A percentile compares a stretch with the other conserved stretches of the same genome.
Evolutionary conservation across 1,140 invertebrate species (phyloP).

Genomic region (Pogonus chalceus): DNA sequence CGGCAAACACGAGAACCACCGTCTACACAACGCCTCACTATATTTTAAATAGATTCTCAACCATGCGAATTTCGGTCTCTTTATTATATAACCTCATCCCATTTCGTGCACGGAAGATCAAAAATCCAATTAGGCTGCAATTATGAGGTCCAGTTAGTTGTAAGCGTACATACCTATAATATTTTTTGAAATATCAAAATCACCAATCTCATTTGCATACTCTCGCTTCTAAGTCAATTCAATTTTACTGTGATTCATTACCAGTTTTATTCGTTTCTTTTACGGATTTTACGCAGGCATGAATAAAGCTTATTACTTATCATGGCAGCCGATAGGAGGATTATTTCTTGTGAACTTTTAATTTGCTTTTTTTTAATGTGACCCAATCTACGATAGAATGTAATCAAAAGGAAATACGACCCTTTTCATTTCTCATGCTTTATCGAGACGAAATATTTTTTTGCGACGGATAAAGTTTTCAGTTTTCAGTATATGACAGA

Average conservation of each 20-base stretch:
- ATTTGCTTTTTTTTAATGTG: slow-evolving; percentile 7
- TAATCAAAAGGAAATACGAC: slow-evolving; percentile 1
- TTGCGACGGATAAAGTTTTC: background rate
- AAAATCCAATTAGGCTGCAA: slow-evolving; percentile 6
- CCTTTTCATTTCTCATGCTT: background rate
- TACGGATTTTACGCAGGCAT: background rate
- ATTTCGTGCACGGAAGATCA: background rate
- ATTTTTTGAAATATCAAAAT: slow-evolving; percentile 2
- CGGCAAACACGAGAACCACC: slow-evolving; percentile 13
- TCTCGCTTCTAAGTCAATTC: slow-evolving; percentile 4
- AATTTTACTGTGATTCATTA: slow-evolving; percentile 6
- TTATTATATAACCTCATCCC: background rate
- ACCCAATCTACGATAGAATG: background rate
- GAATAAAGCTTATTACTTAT: slow-evolving; percentile 5
- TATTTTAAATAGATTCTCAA: slow-evolving; percentile 1
- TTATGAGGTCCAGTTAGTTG: background rate
- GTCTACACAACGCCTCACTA: slow-evolving; percentile 5
- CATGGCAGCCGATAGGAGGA: slow-evolving; percentile 4
- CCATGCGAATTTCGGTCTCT: background rate
- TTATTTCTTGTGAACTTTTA: slow-evolving; percentile 7
- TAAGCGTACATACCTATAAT: background rate
- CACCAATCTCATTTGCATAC: slow-evolving; percentile 4
- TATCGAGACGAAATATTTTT: background rate
- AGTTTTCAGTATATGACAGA: background rate
- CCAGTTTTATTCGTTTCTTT: slow-evolving; percentile 5